Percentiles rank a stretch among this genome's conserved stretches.
Conservation (phyloP, 2,113 vertebrate genomes). For the Eira barbara region DNA sequence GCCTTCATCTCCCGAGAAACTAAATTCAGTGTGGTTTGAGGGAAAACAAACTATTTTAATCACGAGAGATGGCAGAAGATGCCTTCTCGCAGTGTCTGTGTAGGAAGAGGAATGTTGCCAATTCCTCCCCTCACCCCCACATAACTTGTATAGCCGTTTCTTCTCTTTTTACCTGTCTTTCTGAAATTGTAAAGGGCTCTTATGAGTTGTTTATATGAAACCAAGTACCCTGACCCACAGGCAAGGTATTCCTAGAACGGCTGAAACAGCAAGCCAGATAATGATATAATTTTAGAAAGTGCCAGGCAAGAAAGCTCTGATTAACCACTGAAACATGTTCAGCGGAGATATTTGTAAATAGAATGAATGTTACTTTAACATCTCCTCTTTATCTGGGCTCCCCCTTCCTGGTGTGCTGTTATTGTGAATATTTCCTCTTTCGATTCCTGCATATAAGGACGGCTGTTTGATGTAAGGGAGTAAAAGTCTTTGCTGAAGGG, state of each 20-base stretch:
- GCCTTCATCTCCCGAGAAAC: constrained; percentile 19
- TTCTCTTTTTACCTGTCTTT: constrained; percentile 39
- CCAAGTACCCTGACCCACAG: constrained; percentile 56
- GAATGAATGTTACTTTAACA: constrained; percentile 17
- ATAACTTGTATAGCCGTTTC: neutral
- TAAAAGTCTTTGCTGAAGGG: neutral
- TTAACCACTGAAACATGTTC: constrained; percentile 32
- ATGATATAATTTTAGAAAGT: constrained; percentile 57
- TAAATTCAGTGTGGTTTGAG: constrained; percentile 55
- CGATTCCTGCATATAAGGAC: neutral
- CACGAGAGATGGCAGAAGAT: neutral
- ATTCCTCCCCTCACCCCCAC: neutral
- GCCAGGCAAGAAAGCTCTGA: constrained; percentile 55
- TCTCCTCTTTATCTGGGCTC: neutral
- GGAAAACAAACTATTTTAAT: constrained; percentile 24
- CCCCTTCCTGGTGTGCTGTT: neutral
- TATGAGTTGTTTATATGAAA: constrained; percentile 58
- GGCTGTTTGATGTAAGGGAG: neutral
- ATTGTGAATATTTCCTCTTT: constrained; percentile 17
- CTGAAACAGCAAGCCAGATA: constrained; percentile 72
- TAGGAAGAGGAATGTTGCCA: neutral
- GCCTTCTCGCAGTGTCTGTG: neutral
- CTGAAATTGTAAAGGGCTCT: constrained; percentile 56
- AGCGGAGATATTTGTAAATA: constrained; percentile 35
- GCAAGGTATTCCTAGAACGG: constrained; percentile 62